Evolutionary conservation across 2,113 vertebrate genomes (phyloP).

Genomic region (Ia io): DNA sequence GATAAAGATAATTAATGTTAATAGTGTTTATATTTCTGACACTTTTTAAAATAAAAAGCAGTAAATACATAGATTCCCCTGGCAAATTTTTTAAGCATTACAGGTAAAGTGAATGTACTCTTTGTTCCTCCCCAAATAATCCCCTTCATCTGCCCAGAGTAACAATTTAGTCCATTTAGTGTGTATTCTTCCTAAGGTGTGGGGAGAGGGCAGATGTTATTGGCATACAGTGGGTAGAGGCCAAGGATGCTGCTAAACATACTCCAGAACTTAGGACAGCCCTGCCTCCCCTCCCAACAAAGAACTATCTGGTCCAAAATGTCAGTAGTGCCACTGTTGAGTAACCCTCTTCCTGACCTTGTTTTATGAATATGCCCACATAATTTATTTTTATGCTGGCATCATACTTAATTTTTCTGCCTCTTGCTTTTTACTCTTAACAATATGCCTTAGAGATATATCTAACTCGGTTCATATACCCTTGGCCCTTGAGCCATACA

Average conservation of each 20-base stretch:
- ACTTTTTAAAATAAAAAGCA: not conserved
- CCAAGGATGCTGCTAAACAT: not conserved
- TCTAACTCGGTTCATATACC: not conserved
- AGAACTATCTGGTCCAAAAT: not conserved
- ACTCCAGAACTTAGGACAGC: not conserved
- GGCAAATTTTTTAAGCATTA: not conserved
- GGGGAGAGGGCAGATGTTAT: not conserved
- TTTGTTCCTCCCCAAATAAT: not conserved
- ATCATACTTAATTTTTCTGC: not conserved
- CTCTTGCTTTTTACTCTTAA: not conserved
- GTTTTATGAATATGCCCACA: not conserved
- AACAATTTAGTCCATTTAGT: not conserved
- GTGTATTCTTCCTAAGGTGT: not conserved
- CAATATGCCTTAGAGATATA: not conserved
- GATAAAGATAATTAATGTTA: not conserved
- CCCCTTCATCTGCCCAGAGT: not conserved
- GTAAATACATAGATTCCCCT: not conserved
- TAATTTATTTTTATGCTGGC: not conserved
- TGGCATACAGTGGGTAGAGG: not conserved
- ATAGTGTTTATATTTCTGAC: conserved; percentile 15
- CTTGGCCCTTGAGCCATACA: not conserved
- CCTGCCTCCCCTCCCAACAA: not conserved
- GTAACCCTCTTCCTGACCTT: not conserved
- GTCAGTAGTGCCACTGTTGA: not conserved
- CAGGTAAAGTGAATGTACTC: not conserved